These are phyloP conservation scores for Syngnathus floridae DNA, from an alignment of 2,113 vertebrate genomes.

Conservation along the genomic window DNA sequence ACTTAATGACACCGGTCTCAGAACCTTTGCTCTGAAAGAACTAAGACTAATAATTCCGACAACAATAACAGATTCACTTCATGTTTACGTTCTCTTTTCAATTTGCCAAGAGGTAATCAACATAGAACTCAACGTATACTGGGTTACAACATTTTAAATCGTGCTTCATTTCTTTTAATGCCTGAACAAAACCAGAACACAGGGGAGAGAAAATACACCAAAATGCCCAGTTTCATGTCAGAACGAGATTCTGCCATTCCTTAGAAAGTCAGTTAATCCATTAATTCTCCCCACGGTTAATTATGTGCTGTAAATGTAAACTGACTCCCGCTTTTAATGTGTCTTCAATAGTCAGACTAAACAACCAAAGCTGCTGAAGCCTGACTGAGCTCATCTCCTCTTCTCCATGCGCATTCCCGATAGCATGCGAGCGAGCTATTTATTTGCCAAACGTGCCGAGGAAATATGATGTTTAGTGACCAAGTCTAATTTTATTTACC, in stretches of 20 bases:
- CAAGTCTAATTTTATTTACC: conserved; percentile 54
- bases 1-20: no score
- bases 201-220: no score
- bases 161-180: no score
- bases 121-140: no score
- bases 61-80: no score
- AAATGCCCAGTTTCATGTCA: background rate
- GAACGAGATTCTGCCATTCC: background rate
- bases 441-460: conserved; percentile 23
- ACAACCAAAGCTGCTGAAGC: conserved; percentile 11
- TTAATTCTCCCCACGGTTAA: background rate
- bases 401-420: conserved; percentile 12
- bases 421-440: conserved; percentile 15
- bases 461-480: conserved; percentile 25
- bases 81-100: no score
- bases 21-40: no score
- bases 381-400: conserved; percentile 12
- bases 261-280: background rate
- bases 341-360: background rate
- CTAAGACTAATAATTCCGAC: no score
- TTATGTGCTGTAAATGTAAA: background rate
- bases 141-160: no score
- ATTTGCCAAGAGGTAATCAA: no score
- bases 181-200: no score
- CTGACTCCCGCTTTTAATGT: background rate